Evolutionary conservation across 2,888 invertebrate species (phyloP).

Genomic region (Xestoiulus laeticollis): DNA sequence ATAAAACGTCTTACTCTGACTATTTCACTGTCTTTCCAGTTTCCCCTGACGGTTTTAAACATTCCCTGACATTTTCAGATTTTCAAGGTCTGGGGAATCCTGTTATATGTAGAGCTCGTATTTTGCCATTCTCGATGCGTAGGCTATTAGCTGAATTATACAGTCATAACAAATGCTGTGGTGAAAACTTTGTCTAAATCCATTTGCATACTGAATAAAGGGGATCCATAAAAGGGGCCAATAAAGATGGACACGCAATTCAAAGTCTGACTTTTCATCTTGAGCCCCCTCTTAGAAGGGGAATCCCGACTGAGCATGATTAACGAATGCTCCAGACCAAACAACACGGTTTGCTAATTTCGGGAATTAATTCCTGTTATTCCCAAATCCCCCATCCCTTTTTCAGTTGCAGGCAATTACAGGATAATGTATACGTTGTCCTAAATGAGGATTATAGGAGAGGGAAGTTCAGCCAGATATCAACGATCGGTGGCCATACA

Average conservation of each 20-base stretch:
- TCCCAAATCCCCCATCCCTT: neutral
- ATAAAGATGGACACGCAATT: neutral
- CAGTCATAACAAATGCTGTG: too few relatives aligned
- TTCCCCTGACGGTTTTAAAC: too few relatives aligned
- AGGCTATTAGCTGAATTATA: too few relatives aligned
- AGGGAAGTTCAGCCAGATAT: neutral
- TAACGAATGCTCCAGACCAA: slow-evolving; percentile 12
- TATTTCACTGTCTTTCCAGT: too few relatives aligned
- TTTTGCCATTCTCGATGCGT: too few relatives aligned
- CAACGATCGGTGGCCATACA: neutral
- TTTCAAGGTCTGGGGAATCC: too few relatives aligned
- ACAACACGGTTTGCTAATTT: slow-evolving; percentile 13
- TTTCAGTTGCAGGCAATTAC: neutral
- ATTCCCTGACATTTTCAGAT: too few relatives aligned
- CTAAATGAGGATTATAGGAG: neutral
- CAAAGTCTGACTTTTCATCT: neutral
- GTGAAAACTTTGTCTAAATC: too few relatives aligned
- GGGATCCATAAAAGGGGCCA: too few relatives aligned
- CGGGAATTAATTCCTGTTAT: neutral
- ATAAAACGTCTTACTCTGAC: too few relatives aligned
- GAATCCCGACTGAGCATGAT: neutral
- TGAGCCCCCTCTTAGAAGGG: neutral
- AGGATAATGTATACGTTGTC: neutral
- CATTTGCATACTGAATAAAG: too few relatives aligned
- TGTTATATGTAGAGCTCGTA: too few relatives aligned